Conservation (phyloP, 92 coral and sea anemone genomes). For the Virgularia gustaviana region DNA sequence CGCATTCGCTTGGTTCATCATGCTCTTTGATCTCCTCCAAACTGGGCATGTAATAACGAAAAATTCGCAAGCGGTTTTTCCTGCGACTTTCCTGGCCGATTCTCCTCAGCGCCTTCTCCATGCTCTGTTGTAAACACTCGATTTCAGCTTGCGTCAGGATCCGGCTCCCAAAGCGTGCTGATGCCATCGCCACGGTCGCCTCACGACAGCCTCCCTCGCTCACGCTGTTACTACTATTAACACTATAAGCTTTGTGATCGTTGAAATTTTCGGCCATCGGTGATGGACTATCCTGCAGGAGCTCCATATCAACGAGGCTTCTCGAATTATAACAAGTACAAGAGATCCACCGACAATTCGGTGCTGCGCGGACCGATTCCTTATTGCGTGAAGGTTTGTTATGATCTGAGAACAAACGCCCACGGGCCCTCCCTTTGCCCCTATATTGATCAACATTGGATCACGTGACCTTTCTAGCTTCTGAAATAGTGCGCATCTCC, state of each 20-base stretch:
- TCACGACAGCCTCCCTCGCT: not conserved
- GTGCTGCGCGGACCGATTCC: too few species aligned
- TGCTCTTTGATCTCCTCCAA: constrained; percentile 34
- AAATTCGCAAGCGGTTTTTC: not conserved
- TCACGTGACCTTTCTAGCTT: too few species aligned
- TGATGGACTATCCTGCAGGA: constrained; percentile 22
- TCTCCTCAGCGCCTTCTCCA: constrained; percentile 27
- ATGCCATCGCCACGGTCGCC: not conserved
- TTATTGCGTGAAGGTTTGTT: too few species aligned
- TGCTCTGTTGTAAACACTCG: constrained; percentile 15
- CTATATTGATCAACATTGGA: too few species aligned
- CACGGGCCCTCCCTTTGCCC: too few species aligned
- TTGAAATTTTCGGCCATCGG: constrained; percentile 32
- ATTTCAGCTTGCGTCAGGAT: constrained; percentile 18
- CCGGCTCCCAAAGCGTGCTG: constrained; percentile 5
- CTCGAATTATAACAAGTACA: too few species aligned
- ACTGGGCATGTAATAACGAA: constrained; percentile 28
- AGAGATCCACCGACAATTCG: too few species aligned
- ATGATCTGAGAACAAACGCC: too few species aligned
- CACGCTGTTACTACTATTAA: too few species aligned
- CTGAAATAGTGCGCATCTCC: too few species aligned
- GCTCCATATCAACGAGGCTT: too few species aligned
- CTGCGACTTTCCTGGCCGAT: not conserved
- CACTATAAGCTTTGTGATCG: too few species aligned
- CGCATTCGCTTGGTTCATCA: not conserved